phyloP scores from a whole-genome alignment of 2,113 vertebrate species.

The Tamias sibiricus region DNA sequence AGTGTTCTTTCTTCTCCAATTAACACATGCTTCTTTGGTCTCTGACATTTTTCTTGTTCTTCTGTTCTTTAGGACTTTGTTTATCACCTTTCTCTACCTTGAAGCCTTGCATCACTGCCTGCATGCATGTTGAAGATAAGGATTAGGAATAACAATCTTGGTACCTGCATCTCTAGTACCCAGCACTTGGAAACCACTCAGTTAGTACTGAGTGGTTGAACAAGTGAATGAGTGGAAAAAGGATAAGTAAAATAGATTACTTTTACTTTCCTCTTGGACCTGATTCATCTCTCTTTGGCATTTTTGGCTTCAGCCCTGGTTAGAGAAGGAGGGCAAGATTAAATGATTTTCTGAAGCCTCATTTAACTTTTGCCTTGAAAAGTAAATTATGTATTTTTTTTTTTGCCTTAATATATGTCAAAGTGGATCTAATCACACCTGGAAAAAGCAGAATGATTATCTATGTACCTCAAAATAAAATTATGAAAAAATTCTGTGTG shows the following conservation, averaged over 20 bases:
- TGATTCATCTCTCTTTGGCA: not conserved
- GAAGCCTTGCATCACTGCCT: not conserved
- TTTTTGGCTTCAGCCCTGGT: not conserved
- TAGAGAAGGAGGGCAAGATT: slow-evolving; percentile 40
- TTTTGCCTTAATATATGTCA: slow-evolving; percentile 38
- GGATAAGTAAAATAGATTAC: not conserved
- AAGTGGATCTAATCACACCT: slow-evolving; percentile 48
- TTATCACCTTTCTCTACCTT: no score
- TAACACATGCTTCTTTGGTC: not conserved
- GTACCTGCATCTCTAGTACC: not conserved
- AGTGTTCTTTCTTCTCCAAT: not conserved
- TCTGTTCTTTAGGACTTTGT: not conserved
- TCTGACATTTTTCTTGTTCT: not conserved
- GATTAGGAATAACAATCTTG: not conserved
- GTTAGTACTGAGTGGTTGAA: not conserved
- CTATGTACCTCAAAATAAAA: slow-evolving; percentile 36
- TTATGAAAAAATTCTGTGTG: slow-evolving; percentile 29
- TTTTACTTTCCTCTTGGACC: not conserved
- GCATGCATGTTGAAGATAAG: not conserved
- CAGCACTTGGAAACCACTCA: not conserved
- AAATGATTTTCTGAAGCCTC: slow-evolving; percentile 43
- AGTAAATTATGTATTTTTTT: slow-evolving; percentile 33
- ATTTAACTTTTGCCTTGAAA: slow-evolving; percentile 52
- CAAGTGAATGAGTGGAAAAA: not conserved
- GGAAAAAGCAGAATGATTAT: slow-evolving; percentile 55